Conservation (phyloP, 2,797 vertebrate genomes). For the Anolis apletophallus region DNA sequence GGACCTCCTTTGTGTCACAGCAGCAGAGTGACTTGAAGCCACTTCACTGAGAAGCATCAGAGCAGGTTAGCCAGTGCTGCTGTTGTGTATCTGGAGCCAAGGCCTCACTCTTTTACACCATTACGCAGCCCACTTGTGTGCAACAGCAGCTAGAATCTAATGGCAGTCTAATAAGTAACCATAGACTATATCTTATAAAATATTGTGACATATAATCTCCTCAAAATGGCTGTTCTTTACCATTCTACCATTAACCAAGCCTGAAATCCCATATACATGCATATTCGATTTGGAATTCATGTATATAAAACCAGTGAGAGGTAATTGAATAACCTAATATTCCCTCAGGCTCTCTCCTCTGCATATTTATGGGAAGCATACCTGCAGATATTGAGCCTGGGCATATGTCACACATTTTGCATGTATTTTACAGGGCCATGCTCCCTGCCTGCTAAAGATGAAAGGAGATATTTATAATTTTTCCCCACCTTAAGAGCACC, state of each 20-base stretch:
- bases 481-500: not conserved
- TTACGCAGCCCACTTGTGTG: not conserved
- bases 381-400: not conserved
- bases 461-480: not conserved
- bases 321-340: not conserved
- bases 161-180: not conserved
- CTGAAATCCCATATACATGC: not conserved
- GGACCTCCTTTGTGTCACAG: not conserved
- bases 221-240: constrained; percentile 5
- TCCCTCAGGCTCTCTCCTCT: constrained; percentile 2
- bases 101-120: not conserved
- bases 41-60: not conserved
- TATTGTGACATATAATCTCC: not conserved
- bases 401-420: not conserved
- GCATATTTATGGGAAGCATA: not conserved
- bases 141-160: not conserved
- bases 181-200: not conserved
- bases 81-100: not conserved
- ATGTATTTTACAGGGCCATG: not conserved
- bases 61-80: not conserved
- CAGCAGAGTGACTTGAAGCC: not conserved
- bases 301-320: constrained; percentile 13
- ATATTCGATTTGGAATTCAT: constrained; percentile 4
- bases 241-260: not conserved
- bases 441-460: not conserved